phyloP scores from a whole-genome alignment of 2,113 vertebrate genomes.

The Tragelaphus buxtoni region DNA sequence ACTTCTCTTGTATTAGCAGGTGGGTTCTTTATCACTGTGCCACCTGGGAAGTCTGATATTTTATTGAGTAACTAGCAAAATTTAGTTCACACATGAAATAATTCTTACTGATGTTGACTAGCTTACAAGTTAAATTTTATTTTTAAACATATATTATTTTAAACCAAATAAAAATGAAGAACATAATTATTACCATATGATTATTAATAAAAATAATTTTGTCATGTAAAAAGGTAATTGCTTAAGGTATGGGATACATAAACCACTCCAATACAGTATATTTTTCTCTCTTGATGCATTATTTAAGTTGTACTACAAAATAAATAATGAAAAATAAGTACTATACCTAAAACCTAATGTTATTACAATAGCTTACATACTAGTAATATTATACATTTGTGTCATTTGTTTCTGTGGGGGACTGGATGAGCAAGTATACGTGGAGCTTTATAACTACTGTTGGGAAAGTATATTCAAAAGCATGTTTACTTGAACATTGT shows the following conservation, averaged over 20 bases:
- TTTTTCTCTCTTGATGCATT: not conserved
- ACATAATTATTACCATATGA: not conserved
- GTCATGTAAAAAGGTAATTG: not conserved
- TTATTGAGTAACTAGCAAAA: not conserved
- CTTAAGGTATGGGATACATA: not conserved
- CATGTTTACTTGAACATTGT: not conserved
- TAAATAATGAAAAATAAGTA: not conserved
- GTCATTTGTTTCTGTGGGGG: not conserved
- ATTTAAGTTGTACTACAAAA: not conserved
- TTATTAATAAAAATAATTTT: not conserved
- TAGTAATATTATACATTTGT: not conserved
- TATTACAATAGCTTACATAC: not conserved
- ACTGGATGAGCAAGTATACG: accelerated
- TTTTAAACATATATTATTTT: not conserved
- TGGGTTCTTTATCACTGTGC: not conserved
- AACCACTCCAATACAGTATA: not conserved
- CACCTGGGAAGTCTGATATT: not conserved
- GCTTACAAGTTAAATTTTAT: not conserved
- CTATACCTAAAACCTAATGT: not conserved
- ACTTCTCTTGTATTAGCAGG: not conserved
- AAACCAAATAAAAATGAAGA: not conserved
- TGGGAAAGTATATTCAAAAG: not conserved
- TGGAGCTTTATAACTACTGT: not conserved
- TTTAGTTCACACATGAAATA: not conserved
- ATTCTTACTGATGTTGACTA: not conserved